Percentiles rank a stretch among this genome's conserved stretches.
These are phyloP conservation scores for Bradypodion pumilum DNA, from an alignment of 2,797 vertebrate species.

Conservation along the genomic window DNA sequence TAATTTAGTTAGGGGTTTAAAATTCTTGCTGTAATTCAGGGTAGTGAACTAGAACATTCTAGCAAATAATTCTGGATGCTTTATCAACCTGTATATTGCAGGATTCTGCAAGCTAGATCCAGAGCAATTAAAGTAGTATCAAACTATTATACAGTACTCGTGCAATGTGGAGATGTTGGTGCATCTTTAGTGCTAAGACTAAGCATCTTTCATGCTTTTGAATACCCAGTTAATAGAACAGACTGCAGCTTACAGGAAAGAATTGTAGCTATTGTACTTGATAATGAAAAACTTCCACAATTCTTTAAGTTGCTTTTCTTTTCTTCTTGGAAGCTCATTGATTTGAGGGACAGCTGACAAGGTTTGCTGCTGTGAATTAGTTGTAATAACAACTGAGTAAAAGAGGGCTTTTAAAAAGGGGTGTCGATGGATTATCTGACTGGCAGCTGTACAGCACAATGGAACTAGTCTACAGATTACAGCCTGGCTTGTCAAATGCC, in stretches of 20 bases:
- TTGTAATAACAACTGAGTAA: neutral
- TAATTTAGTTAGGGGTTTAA: no score
- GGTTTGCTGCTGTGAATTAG: neutral
- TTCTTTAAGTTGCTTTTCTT: neutral
- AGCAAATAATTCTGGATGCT: no score
- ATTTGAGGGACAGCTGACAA: neutral
- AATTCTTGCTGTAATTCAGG: no score
- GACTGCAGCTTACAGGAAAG: slow-evolving; percentile 28
- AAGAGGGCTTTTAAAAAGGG: neutral
- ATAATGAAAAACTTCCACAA: slow-evolving; percentile 39
- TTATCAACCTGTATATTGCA: no score
- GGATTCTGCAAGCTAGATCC: no score
- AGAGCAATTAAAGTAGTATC: no score
- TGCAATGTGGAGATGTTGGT: neutral
- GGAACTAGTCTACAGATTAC: slow-evolving; percentile 42
- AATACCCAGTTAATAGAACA: slow-evolving; percentile 12
- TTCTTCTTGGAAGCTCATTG: neutral
- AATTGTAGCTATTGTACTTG: slow-evolving; percentile 19
- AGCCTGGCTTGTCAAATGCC: slow-evolving; percentile 44
- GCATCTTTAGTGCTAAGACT: no score
- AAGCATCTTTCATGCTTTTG: neutral
- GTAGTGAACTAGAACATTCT: no score
- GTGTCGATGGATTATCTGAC: slow-evolving; percentile 8
- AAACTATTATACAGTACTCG: no score
- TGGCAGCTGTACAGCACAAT: slow-evolving; percentile 17